phyloP scores from a whole-genome alignment of 2,888 invertebrate genomes.

The Copidosoma aretas region DNA sequence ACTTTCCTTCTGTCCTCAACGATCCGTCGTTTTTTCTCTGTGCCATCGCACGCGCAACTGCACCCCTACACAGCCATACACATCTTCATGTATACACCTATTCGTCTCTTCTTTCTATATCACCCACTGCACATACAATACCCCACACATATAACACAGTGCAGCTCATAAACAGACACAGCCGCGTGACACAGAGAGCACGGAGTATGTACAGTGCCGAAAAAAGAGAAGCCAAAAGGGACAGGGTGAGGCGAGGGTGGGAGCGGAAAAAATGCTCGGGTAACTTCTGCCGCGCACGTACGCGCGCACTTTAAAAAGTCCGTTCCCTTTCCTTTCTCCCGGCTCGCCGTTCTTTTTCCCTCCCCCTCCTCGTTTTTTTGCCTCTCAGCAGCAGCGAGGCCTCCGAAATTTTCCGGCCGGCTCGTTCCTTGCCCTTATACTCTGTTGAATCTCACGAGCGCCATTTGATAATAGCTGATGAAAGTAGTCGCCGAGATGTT shows the following conservation, averaged over 20 bases:
- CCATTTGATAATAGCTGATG: constrained; percentile 33
- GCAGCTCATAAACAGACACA: too few species aligned
- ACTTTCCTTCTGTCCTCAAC: constrained; percentile 18
- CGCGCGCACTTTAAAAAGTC: constrained; percentile 27
- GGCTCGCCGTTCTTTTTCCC: background rate
- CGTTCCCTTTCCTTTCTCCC: background rate
- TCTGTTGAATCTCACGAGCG: constrained; percentile 25
- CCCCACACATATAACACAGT: too few species aligned
- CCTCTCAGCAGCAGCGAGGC: background rate
- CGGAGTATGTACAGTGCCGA: too few species aligned
- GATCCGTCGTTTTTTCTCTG: constrained; percentile 30
- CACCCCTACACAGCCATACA: too few species aligned
- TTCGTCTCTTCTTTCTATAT: constrained; percentile 1
- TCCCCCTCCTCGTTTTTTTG: background rate
- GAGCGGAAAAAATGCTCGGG: constrained; percentile 15
- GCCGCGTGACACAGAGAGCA: too few species aligned
- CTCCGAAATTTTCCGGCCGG: constrained; percentile 24
- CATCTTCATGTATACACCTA: background rate
- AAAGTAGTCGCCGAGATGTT: constrained; percentile 14
- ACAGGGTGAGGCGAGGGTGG: too few species aligned
- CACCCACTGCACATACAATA: constrained; percentile 6
- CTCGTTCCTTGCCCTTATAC: constrained; percentile 13
- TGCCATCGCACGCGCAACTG: constrained; percentile 22
- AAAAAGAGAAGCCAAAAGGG: constrained; percentile 3
- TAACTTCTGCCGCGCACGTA: constrained; percentile 8